Conservation (phyloP, 2,888 invertebrate species). For the Eurytoma californica region DNA sequence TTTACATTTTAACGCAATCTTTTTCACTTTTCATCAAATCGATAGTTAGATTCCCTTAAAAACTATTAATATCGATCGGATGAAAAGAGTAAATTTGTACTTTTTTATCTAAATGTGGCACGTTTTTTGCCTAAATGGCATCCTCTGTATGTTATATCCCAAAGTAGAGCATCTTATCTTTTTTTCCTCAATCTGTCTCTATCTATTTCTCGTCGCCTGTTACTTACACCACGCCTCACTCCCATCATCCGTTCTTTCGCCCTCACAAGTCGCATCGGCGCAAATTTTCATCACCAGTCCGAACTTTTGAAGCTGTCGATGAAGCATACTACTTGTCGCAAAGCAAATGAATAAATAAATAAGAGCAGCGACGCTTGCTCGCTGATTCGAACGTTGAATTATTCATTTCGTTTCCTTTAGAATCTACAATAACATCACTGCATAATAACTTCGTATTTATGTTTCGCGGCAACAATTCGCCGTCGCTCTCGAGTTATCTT, state of each 20-base stretch:
- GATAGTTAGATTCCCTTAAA: neutral
- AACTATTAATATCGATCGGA: slow-evolving; percentile 55
- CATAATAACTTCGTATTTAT: too few relatives aligned
- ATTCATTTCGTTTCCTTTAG: too few relatives aligned
- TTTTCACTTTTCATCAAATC: slow-evolving; percentile 10
- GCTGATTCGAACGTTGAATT: too few relatives aligned
- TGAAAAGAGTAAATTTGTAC: slow-evolving; percentile 43
- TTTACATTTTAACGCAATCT: neutral
- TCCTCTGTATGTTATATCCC: slow-evolving; percentile 47
- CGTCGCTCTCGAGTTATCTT: too few relatives aligned
- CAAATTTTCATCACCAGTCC: slow-evolving; percentile 11
- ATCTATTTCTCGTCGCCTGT: too few relatives aligned
- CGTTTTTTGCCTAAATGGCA: slow-evolving; percentile 42
- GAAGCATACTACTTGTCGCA: slow-evolving; percentile 23
- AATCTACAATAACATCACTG: too few relatives aligned
- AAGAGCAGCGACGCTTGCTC: slow-evolving; percentile 7
- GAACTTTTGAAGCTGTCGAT: neutral
- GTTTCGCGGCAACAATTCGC: too few relatives aligned
- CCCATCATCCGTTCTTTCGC: slow-evolving; percentile 11
- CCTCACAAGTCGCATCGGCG: slow-evolving; percentile 11
- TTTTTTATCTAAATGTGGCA: slow-evolving; percentile 48
- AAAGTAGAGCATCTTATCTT: slow-evolving; percentile 27
- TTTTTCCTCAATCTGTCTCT: neutral
- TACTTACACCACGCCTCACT: too few relatives aligned
- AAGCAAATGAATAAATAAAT: slow-evolving; percentile 20